A percentile compares a stretch with the other conserved stretches of the same genome.
Evolutionary conservation across 53 echinoderm and acorn worm genomes (phyloP).

Genomic region (Mesocentrotus franciscanus): DNA sequence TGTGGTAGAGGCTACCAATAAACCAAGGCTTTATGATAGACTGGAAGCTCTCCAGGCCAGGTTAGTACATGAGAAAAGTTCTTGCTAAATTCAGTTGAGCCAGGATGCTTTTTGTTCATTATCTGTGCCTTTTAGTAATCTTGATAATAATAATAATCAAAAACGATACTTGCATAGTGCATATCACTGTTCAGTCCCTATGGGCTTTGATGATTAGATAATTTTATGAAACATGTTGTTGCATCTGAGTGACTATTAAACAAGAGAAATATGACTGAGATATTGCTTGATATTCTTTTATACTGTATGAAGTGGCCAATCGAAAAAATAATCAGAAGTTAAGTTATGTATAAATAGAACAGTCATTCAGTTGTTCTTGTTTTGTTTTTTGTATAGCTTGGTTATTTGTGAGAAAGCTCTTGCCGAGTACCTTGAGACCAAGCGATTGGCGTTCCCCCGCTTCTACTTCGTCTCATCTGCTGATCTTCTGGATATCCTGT

Average conservation of each 20-base stretch:
- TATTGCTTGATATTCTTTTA: no score
- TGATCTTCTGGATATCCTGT: constrained; percentile 95
- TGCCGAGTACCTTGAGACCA: constrained; percentile 97
- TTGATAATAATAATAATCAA: background rate
- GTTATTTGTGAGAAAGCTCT: constrained; percentile 98
- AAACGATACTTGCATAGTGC: no score
- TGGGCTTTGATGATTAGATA: no score
- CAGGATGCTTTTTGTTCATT: background rate
- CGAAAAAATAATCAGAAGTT: no score
- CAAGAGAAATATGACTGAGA: no score
- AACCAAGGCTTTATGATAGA: constrained; percentile 83
- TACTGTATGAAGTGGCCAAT: no score
- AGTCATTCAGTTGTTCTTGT: background rate
- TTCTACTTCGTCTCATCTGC: constrained; percentile 99
- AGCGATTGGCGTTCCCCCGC: constrained; percentile 92
- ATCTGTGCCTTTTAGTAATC: background rate
- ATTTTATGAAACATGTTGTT: no score
- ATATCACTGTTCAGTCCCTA: no score
- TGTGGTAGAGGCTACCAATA: constrained; percentile 97
- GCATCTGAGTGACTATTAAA: no score
- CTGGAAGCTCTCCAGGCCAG: constrained; percentile 82
- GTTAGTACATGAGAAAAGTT: constrained; percentile 61
- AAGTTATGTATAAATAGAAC: background rate
- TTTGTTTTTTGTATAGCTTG: constrained; percentile 58
- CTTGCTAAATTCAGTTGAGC: background rate